phyloP scores from a whole-genome alignment of 2,888 invertebrate genomes.

The Zygothrica quintamaculata region DNA sequence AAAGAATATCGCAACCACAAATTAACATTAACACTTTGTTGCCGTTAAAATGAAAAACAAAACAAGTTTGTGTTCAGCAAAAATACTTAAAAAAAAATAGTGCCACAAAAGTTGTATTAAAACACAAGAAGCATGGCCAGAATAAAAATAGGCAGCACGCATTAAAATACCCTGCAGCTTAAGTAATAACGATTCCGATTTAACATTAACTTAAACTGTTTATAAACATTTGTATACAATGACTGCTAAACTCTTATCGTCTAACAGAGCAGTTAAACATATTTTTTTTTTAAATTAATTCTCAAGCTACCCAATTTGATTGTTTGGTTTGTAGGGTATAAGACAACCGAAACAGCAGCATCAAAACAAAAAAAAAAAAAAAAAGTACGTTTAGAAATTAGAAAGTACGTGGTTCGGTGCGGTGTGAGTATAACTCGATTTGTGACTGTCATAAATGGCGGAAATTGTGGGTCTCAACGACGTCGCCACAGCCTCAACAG shows the following conservation, averaged over 20 bases:
- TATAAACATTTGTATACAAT: neutral
- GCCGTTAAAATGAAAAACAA: conserved; percentile 42
- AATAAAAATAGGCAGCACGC: neutral
- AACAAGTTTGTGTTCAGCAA: conserved; percentile 45
- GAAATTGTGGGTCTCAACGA: conserved; percentile 78
- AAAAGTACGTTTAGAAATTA: conserved; percentile 77
- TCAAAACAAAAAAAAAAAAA: conserved; percentile 35
- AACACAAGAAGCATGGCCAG: conserved; percentile 19
- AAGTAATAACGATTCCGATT: too few species aligned
- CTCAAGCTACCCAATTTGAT: neutral
- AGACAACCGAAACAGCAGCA: conserved; percentile 41
- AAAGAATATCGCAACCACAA: conserved; percentile 62
- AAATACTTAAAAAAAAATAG: conserved; percentile 51
- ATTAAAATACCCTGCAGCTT: conserved; percentile 29
- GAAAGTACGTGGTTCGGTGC: conserved; percentile 70
- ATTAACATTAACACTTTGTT: conserved; percentile 77
- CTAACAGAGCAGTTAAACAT: too few species aligned
- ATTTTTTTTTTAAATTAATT: too few species aligned
- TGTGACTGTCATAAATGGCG: conserved; percentile 82
- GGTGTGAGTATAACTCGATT: conserved; percentile 81
- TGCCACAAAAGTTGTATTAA: conserved; percentile 47
- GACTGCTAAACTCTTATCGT: too few species aligned
- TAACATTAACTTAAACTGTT: too few species aligned
- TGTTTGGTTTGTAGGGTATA: conserved; percentile 53
- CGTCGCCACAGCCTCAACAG: conserved; percentile 35